Evolutionary conservation across 2,888 invertebrate genomes (phyloP), one percentile per base, ranked within the genome.

Genomic region (Sphecodes monilicornis): DNA sequence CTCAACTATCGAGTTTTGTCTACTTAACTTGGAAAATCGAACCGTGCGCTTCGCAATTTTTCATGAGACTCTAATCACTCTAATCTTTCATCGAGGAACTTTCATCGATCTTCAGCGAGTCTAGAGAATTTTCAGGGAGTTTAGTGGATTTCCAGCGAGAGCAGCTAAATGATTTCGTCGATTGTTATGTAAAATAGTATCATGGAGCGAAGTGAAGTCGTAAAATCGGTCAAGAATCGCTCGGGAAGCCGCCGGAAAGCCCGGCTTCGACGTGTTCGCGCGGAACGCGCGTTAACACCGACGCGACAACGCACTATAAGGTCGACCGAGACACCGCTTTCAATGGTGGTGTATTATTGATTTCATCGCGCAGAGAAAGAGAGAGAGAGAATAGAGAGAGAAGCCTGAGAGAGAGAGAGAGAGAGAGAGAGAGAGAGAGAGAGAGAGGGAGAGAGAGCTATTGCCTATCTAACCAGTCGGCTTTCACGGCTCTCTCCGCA

Each of bases 281-380:
- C n/a, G 57, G 26, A 60, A 60, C 36, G 41, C 72, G 32, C 39
- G 43, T 80, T 69, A 80, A 83, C 86, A 69, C 69, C 66, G 68
- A 43, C 43, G 26, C 39, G 64, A 60, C 73, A 79, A 72, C 78
- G 79, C 78, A 50, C 73, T 68, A 72, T 79, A 78, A 74, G 80
- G 46, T 50, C 57, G 74, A 72, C 32, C 68, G 79, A 78, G 80
- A 86, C 82, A 90, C 81, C 77, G 91, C 90, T 91, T 90, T 92
- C 91, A 92, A 92, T 92, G 91, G 90, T 90, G 89, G 90, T 92
- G 91, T 93, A 90, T 93, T 93, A 93, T 93, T 93, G 93, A 93
- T 93, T 93, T 92, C 91, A 90, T 90, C 90, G 89, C 90, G 85
- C 90, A 85, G 85, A 88, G 66, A 78, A 46, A 57, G n/a, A 26